Conservation (phyloP, 2,888 invertebrate species). For the Anorthoa munda region DNA sequence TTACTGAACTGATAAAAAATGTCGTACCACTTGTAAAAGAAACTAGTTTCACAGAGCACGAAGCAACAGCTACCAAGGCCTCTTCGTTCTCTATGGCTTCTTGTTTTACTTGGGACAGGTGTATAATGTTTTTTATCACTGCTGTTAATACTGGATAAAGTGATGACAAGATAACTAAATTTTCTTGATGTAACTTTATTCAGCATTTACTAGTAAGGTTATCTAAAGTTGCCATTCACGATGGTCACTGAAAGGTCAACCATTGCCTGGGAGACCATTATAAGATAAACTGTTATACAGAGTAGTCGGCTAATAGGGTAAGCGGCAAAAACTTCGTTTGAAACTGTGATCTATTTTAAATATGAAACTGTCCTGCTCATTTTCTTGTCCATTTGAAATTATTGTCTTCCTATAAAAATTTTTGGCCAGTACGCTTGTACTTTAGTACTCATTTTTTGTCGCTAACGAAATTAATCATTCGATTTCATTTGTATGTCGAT, state of each 20-base stretch:
- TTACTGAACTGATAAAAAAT: conserved; percentile 3
- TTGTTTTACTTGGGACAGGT: too few relatives aligned
- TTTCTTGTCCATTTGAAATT: conserved; percentile 27
- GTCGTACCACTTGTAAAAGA: not conserved
- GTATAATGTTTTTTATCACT: conserved; percentile 10
- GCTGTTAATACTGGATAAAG: not conserved
- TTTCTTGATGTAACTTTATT: conserved; percentile 16
- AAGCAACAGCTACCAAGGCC: too few relatives aligned
- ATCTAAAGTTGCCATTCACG: conserved; percentile 13
- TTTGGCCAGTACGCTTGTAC: conserved; percentile 24
- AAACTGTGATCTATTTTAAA: conserved; percentile 52
- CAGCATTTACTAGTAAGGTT: conserved; percentile 7
- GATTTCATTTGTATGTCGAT: conserved; percentile 35
- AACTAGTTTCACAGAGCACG: too few relatives aligned
- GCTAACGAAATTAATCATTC: conserved; percentile 29
- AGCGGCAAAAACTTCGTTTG: conserved; percentile 28
- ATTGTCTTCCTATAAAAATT: conserved; percentile 46
- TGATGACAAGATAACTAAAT: not conserved
- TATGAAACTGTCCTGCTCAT: conserved; percentile 31
- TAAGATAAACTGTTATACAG: conserved; percentile 12
- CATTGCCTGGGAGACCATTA: not conserved
- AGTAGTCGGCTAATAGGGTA: conserved; percentile 57
- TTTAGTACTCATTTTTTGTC: conserved; percentile 36
- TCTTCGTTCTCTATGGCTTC: too few relatives aligned
- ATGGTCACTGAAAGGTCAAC: not conserved